Conservation (phyloP, 1,140 invertebrate genomes). For the Linepithema humile region DNA sequence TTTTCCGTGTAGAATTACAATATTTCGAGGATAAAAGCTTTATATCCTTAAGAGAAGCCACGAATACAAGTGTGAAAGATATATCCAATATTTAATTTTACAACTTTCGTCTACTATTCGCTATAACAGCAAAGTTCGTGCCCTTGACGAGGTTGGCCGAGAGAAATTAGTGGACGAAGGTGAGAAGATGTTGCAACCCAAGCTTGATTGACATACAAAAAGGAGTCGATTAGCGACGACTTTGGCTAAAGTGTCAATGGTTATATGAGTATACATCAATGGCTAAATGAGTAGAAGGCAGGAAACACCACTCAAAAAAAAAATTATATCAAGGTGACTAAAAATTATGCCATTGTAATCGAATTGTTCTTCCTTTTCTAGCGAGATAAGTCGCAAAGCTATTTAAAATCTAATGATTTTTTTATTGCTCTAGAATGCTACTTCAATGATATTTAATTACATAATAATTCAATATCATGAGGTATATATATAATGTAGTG, state of each 20-base stretch:
- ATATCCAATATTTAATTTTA: neutral
- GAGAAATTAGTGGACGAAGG: slow-evolving; percentile 75
- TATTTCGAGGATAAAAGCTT: too few relatives aligned
- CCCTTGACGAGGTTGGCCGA: neutral
- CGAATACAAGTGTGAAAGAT: too few relatives aligned
- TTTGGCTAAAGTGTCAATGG: slow-evolving; percentile 76
- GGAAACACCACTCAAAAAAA: slow-evolving; percentile 82
- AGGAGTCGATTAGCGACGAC: slow-evolving; percentile 79
- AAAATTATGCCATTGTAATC: neutral
- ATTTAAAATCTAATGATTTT: neutral
- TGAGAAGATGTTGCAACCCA: slow-evolving; percentile 82
- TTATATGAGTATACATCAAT: slow-evolving; percentile 74
- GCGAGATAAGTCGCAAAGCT: neutral
- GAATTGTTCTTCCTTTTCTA: neutral
- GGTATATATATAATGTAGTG: too few relatives aligned
- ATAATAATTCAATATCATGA: too few relatives aligned
- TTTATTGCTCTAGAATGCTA: too few relatives aligned
- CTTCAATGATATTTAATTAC: too few relatives aligned
- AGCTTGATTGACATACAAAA: slow-evolving; percentile 84
- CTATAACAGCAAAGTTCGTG: neutral
- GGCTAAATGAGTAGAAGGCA: slow-evolving; percentile 74
- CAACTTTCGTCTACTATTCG: neutral
- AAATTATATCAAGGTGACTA: slow-evolving; percentile 80
- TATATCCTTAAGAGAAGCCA: too few relatives aligned
- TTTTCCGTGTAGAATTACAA: too few relatives aligned